Percentiles rank a stretch among this genome's conserved stretches.
Evolutionary conservation across 2,888 invertebrate species (phyloP).

Genomic region (Alsophila aescularia): DNA sequence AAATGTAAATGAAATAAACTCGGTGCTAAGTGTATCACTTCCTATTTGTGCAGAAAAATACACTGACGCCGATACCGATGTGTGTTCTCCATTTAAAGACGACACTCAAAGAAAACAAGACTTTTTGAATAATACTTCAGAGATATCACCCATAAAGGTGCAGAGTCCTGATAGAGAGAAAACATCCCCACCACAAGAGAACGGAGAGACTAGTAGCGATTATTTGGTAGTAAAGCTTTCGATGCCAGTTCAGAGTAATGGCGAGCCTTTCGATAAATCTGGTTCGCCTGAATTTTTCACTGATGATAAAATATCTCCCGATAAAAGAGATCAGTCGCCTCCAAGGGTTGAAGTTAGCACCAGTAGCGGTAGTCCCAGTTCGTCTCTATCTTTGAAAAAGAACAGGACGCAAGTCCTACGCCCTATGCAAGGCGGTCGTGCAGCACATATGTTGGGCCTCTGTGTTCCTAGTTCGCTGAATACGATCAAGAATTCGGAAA

Average conservation of each 20-base stretch:
- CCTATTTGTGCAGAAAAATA: slow-evolving; percentile 33
- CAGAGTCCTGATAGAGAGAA: slow-evolving; percentile 67
- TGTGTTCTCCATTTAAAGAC: slow-evolving; percentile 71
- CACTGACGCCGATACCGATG: slow-evolving; percentile 33
- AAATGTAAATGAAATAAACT: neutral
- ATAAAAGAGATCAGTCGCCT: slow-evolving; percentile 71
- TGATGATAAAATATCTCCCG: slow-evolving; percentile 74
- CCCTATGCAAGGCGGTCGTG: slow-evolving; percentile 66
- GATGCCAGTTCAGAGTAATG: slow-evolving; percentile 70
- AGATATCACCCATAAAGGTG: slow-evolving; percentile 85
- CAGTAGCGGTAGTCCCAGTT: slow-evolving; percentile 64
- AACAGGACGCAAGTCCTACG: slow-evolving; percentile 66
- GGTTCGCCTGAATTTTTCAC: slow-evolving; percentile 77
- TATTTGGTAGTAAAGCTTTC: slow-evolving; percentile 69
- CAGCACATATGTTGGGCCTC: slow-evolving; percentile 77
- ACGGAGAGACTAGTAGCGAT: slow-evolving; percentile 60
- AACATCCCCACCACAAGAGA: slow-evolving; percentile 56
- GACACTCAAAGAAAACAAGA: slow-evolving; percentile 75
- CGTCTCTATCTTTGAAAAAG: slow-evolving; percentile 71
- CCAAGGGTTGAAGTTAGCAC: slow-evolving; percentile 57
- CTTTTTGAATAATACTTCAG: slow-evolving; percentile 82
- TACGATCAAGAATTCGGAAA: slow-evolving; percentile 53
- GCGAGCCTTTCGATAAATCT: slow-evolving; percentile 67
- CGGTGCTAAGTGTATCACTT: neutral
- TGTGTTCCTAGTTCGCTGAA: slow-evolving; percentile 66